These are phyloP conservation scores for Machimus rusticus DNA, from an alignment of 2,888 invertebrate species.

Conservation along the genomic window DNA sequence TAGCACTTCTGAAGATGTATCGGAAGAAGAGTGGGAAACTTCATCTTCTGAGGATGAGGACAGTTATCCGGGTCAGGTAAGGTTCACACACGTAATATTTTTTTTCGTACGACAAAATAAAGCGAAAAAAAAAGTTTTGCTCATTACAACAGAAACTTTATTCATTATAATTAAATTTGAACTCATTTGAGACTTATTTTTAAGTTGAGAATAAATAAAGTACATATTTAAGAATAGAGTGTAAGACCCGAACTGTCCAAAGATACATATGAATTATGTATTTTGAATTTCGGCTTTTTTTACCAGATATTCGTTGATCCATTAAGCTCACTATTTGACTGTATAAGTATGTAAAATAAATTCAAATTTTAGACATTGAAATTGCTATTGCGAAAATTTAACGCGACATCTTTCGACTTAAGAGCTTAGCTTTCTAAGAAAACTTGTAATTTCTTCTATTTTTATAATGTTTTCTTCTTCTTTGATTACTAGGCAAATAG, in stretches of 20 bases:
- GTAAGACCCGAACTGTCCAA: background rate
- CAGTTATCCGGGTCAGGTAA: background rate
- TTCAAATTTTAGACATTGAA: too few relatives aligned
- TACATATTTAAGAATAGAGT: background rate
- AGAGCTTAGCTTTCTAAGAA: too few relatives aligned
- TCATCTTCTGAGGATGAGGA: background rate
- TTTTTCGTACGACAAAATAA: background rate
- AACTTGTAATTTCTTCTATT: too few relatives aligned
- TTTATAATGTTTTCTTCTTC: background rate
- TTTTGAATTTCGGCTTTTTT: background rate
- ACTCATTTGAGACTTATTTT: too few relatives aligned
- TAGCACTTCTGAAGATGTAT: background rate
- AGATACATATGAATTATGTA: background rate
- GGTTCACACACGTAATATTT: background rate
- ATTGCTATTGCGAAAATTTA: too few relatives aligned
- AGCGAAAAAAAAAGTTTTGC: background rate
- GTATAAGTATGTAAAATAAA: too few relatives aligned
- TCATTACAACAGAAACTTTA: background rate
- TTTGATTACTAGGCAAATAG: background rate
- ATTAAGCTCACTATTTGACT: too few relatives aligned
- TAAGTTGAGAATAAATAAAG: too few relatives aligned
- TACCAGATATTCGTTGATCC: background rate
- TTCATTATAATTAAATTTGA: too few relatives aligned
- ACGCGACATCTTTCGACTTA: too few relatives aligned
- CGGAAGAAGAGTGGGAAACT: background rate